phyloP scores from a whole-genome alignment of 2,797 vertebrate species.

The Melanotaenia boesemani region DNA sequence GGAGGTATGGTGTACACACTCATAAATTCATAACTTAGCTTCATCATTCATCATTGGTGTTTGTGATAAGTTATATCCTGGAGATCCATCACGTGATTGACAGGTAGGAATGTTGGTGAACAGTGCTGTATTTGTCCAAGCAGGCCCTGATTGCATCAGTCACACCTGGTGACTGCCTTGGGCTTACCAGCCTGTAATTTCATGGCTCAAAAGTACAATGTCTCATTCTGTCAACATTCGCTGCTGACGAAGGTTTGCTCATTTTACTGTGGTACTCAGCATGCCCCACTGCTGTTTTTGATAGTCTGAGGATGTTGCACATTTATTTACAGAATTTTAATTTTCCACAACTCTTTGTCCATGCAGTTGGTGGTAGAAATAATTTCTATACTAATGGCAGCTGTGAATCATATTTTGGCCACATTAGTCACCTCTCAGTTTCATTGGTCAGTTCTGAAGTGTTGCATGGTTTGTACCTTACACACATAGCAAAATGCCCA shows the following conservation, averaged over 20 bases:
- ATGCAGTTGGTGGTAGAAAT: neutral
- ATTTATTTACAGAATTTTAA: slow-evolving; percentile 17
- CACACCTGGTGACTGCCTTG: slow-evolving; percentile 89
- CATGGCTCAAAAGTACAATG: slow-evolving; percentile 86
- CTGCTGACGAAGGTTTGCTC: slow-evolving; percentile 77
- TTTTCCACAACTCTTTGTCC: slow-evolving; percentile 8
- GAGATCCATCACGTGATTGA: slow-evolving; percentile 73
- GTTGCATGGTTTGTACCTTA: slow-evolving; percentile 24
- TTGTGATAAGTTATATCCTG: slow-evolving; percentile 57
- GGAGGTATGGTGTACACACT: neutral
- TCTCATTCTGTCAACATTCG: slow-evolving; percentile 88
- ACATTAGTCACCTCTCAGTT: slow-evolving; percentile 10
- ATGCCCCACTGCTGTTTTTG: slow-evolving; percentile 26
- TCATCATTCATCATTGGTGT: slow-evolving; percentile 38
- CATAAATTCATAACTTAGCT: slow-evolving; percentile 34
- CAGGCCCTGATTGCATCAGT: slow-evolving; percentile 87
- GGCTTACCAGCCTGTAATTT: slow-evolving; percentile 87
- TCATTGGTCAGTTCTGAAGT: slow-evolving; percentile 33
- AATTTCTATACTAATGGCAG: slow-evolving; percentile 25
- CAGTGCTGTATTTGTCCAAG: slow-evolving; percentile 82
- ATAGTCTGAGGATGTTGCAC: slow-evolving; percentile 16
- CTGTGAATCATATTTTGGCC: slow-evolving; percentile 35
- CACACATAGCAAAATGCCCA: slow-evolving; percentile 45
- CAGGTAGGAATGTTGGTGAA: slow-evolving; percentile 76
- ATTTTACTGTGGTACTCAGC: slow-evolving; percentile 63